Evolutionary conservation across 2,113 vertebrate species (phyloP), one percentile per base, ranked within the genome.

Genomic region (Callorhinus ursinus): DNA sequence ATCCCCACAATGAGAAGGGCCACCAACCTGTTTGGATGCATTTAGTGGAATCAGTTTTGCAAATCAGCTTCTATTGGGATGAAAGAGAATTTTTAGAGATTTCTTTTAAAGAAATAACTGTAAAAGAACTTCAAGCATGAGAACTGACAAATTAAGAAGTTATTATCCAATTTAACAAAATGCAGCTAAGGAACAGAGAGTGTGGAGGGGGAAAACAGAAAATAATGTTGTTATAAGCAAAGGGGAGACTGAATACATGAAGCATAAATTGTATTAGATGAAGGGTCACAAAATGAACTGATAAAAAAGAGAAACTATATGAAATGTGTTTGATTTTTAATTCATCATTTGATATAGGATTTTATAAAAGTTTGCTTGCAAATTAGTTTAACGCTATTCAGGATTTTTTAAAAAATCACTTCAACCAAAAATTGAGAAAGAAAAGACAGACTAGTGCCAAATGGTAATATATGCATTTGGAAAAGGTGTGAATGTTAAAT

Each of bases 361-460:
- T 96, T 96, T 92, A 84, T 95, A 96, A 79, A 94, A 77, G 1
- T 79, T 96, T 93, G 18, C 19, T 96, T 83, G 9, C 13, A 95
- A 92, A 95, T 96, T 97, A 87, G 18, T 90, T 92, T 96, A 81
- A 98, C 57, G 7, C 77, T 96, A 69, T 89, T 96, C 3, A 76
- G 76, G 3, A 72, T 42, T 86, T 53, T 11, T 28, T 5, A 57
- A 10, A 74, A 94, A 72, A 18, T 72, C 7, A 74, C 26, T 85
- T 94, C 15, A 89, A 84, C 53, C 57, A 94, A 86, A 59, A 82
- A 80, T 95, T 92, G 72, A 94, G 55, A 95, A 67, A 53, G 39
- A 84, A 97, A 96, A 83, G 51, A 74, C 7, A 90, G 15, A n/a
- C 88, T 95, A 91, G 92, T 85, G 84, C 61, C 31, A 93, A 96